Base-by-base conservation (phyloP, 2,797 vertebrate species). In the Poeciliopsis presidionis region DNA sequence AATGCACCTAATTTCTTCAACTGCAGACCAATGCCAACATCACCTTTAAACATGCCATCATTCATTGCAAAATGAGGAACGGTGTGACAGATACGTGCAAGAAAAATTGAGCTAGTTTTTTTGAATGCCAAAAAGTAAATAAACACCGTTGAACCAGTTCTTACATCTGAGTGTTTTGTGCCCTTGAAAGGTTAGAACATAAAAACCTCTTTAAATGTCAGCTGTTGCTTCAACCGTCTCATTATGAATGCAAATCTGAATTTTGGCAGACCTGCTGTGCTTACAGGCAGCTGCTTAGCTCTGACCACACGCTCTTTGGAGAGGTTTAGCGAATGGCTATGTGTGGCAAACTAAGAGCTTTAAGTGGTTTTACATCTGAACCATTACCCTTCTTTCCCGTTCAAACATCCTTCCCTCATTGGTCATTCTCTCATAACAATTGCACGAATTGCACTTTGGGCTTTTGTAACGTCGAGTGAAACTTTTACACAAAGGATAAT, bases 271-370 rank as follows among this genome's bases (percentile, higher is more conserved):
- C 22, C 3, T 16, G 72, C 74, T 25, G 8, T 18, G 57, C 45
- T 33, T 79, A 71, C 39, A 73, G 71, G 59, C 20, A 2, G 49
- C 78, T 77, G 75, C 80, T 49, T 71, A 74, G 70, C 63, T 81
- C 49, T 53, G 22, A 61, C 75, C 76, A 41, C 33, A 79, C 61
- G 25, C 63, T 78, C 57, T 73, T 78, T 46, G 2, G 57, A 14
- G 61, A 28, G 43, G 22, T 61, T 81, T 25, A 57, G 57, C 55
- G 20, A 82, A 57, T 77, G 43, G 72, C 59, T 65, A 84, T 77
- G 57, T 72, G 81, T 81, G 72, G 59, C 81, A 46, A 76, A 67
- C 81, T 81, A 28, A 59, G 55, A 59, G 63, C 41, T 77, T 77
- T 82, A 41, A 65, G 49, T 74, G 78, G 61, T 78, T 74, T 71